Evolutionary conservation across 64 coral and sea anemone species (phyloP), one percentile per base, ranked within the genome.

Genomic region (Stichodactyla helianthus): DNA sequence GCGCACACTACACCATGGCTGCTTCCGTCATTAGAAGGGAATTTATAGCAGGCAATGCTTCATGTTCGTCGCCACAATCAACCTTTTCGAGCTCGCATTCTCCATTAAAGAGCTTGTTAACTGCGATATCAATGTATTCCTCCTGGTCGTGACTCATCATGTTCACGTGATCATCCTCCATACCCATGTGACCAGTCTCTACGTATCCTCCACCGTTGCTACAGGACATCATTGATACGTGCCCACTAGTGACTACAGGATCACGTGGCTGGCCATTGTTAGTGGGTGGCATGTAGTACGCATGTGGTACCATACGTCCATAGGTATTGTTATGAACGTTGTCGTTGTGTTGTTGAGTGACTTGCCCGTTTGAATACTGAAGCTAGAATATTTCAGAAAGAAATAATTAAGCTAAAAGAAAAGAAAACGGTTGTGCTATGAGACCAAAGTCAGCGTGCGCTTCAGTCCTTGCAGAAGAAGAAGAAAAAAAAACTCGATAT

Each of bases 91-190:
- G 59, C 83, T 97, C 95, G 50, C 90, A 91, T 50, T 91, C 90
- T 5, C 95, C 95, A 81, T 93, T 97, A 54, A 97, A 97, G 5
- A 97, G 86, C 77, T 97, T 97, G 65, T 97, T 92, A 19, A 97
- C 92, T 17, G 95, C 89, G 68, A 97, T 97, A 82, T 97, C 89
- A 63, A 97, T 97, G 77, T 83, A 59, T 44, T 97, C 95, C 9
- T 97, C 95, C 77, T 97, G 92, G 0, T 88, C 95, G 81, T 92
- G 88, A 53, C 85, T 88, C 31, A 93, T 88, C 23, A 90, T 91
- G 52, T 61, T 74, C 6, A 85, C 54, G 85, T 71, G 87, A 11
- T 89, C 95, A 13, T 79, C 71, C 44, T 93, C 95, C 93, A 86
- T 84, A 17, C 70, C 58, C 10, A 90, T 88, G 82, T 88, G 82